phyloP scores from a whole-genome alignment of 1,140 invertebrate genomes.

The Atta texana region DNA sequence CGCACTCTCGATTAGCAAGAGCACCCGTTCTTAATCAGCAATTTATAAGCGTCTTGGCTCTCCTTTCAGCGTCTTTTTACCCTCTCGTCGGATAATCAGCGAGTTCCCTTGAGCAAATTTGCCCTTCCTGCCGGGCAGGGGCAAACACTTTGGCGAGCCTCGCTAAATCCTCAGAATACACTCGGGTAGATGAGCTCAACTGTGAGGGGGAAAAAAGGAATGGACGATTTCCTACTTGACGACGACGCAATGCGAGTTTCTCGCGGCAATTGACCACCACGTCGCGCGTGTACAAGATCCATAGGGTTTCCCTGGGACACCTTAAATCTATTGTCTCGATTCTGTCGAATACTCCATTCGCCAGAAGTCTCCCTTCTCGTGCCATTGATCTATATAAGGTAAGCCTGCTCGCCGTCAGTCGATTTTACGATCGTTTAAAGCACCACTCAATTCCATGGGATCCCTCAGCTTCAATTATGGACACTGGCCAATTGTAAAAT shows the following conservation, averaged over 20 bases:
- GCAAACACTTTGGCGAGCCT: slow-evolving; percentile 73
- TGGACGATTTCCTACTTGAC: slow-evolving; percentile 55
- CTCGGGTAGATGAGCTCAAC: slow-evolving; percentile 62
- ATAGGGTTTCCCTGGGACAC: slow-evolving; percentile 45
- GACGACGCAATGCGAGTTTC: not conserved
- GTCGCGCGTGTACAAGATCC: slow-evolving; percentile 68
- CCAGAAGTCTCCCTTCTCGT: not conserved
- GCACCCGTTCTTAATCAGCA: slow-evolving; percentile 63
- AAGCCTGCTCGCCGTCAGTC: not conserved
- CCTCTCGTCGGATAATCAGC: slow-evolving; percentile 71
- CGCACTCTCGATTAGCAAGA: slow-evolving; percentile 35
- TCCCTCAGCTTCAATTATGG: slow-evolving; percentile 75
- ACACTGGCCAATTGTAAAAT: slow-evolving; percentile 80
- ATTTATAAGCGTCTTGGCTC: slow-evolving; percentile 71
- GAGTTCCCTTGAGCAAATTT: slow-evolving; percentile 72
- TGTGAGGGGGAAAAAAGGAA: slow-evolving; percentile 48
- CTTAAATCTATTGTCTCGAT: slow-evolving; percentile 73
- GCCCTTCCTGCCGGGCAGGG: slow-evolving; percentile 55
- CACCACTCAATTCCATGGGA: slow-evolving; percentile 55
- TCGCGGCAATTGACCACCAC: slow-evolving; percentile 67
- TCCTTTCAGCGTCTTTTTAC: slow-evolving; percentile 67
- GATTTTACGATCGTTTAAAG: slow-evolving; percentile 73
- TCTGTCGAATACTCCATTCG: slow-evolving; percentile 8
- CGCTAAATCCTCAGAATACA: slow-evolving; percentile 75
- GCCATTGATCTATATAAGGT: slow-evolving; percentile 30